Base-by-base conservation (phyloP, 2,888 invertebrate species). In the Drosophila algonquin region DNA sequence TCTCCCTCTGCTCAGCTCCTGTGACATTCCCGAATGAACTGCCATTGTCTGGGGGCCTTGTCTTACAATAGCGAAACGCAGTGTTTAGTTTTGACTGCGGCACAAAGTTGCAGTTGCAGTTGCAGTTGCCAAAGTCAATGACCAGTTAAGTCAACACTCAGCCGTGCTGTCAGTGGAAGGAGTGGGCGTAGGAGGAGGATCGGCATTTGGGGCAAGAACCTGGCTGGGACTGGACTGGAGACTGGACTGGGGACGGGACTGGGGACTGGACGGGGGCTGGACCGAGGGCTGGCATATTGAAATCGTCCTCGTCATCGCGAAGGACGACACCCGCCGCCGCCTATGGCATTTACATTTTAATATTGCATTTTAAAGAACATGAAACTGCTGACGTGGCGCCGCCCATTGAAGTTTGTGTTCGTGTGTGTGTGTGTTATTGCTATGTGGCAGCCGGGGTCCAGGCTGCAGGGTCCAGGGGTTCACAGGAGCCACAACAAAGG, bases 71-170 rank as follows among this genome's bases (percentile, higher is more conserved):
- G 7, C 51, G 67, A 67, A 67, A 68, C 69, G 69, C 50, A 67
- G 69, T 67, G 67, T 68, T 32, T 10, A 76, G 83, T 67, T 88
- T 83, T 80, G 82, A 83, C 83, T 88, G 87, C 87, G 73, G 75
- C 78, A 75, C 80, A 85, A 87, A 87, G 85, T 87, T 89, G 40
- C 40, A 40, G 40, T n/a, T 40, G 78, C 63, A 87, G 85, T 87
- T 87, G 40, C 40, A 40, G 40, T n/a, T 40, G 78, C 63, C 44
- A 69, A 81, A 89, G 85, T 85, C 85, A 85, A 89, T 80, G 85
- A 87, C 87, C 85, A 89, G 87, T 87, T 89, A 84, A 85, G 82
- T 82, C 82, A 87, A 77, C 88, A 81, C 65, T 67, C 47, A 47
- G 64, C 57, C 64, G 64, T 16, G 30, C 51, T 52, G 45, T 40